These are phyloP conservation scores for Apocrypta bakeri DNA, from an alignment of 1,140 invertebrate species.

Conservation along the genomic window DNA sequence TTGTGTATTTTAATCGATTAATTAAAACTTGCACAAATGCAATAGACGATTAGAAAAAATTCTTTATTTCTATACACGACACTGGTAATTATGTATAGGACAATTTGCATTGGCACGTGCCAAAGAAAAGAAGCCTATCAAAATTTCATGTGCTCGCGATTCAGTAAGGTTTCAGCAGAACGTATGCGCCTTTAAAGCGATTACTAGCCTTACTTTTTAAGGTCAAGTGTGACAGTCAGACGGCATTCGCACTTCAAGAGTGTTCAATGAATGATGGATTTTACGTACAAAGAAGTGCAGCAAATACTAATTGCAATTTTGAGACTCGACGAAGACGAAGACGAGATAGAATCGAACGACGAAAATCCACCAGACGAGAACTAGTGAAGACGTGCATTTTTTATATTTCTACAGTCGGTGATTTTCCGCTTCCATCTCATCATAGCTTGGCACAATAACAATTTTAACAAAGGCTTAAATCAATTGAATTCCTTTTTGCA, in stretches of 20 bases:
- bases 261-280: slow-evolving; percentile 65
- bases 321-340: slow-evolving; percentile 53
- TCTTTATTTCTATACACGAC: too few relatives aligned
- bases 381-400: not conserved
- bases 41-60: too few relatives aligned
- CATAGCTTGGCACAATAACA: too few relatives aligned
- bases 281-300: slow-evolving; percentile 61
- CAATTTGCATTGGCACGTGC: slow-evolving; percentile 53
- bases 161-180: slow-evolving; percentile 65
- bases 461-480: too few relatives aligned
- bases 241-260: slow-evolving; percentile 59
- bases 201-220: slow-evolving; percentile 63
- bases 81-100: not conserved
- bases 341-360: slow-evolving; percentile 39
- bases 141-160: slow-evolving; percentile 53
- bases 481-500: too few relatives aligned
- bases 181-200: slow-evolving; percentile 58
- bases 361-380: slow-evolving; percentile 10
- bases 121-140: slow-evolving; percentile 52
- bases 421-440: too few relatives aligned
- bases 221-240: slow-evolving; percentile 60
- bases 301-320: slow-evolving; percentile 64
- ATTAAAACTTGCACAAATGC: too few relatives aligned
- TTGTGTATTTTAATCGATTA: too few relatives aligned
- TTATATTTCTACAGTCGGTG: too few relatives aligned